Base-by-base conservation (phyloP, 1,140 invertebrate genomes). In the Leptopilina clavipes region DNA sequence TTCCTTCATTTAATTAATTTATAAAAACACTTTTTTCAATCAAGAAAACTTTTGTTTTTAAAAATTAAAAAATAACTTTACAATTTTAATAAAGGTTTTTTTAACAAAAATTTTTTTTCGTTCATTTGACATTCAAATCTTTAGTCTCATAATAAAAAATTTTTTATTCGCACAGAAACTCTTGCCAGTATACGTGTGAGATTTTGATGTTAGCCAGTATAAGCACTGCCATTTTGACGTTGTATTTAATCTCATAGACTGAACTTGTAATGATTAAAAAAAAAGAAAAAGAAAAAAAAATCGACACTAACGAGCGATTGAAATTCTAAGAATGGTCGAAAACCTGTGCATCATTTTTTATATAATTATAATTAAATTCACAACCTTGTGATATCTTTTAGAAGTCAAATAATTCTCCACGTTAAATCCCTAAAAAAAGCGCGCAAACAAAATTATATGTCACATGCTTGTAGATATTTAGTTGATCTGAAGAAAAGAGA, bases 241-340 rank as follows among this genome's bases (percentile, higher is more conserved):
- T 84, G 79, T 84, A 85, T 86, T 84, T 80, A 84, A 84, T 85
- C 75, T 78, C 80, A 84, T 82, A 83, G 85, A 86, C 82, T 84
- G 84, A 86, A 79, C 73, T 45, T 75, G 78, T 74, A 77, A 83
- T 81, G 77, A 48, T 81, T 79, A 82, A 72, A 79, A 40, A 40
- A 6, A 40, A 40, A 40, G 8, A 40, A 40, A 40, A 40, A 40
- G 7, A 9, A 40, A 40, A 40, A 40, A 25, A 71, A 48, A 71
- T 19, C 73, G 14, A 56, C 31, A 54, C 54, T 54, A 45, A 48
- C 48, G 22, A 75, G 65, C 71, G 45, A 45, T 65, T n/a, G 43
- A 75, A 76, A 76, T 40, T 37, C 73, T 40, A 73, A 65, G 56
- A 44, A 45, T 40, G 48, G 18, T 71, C 54, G 65, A 48, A 12